A percentile compares a stretch with the other conserved stretches of the same genome.
These are phyloP conservation scores for Euwallacea fornicatus DNA, from an alignment of 1,140 invertebrate genomes.

Conservation along the genomic window DNA sequence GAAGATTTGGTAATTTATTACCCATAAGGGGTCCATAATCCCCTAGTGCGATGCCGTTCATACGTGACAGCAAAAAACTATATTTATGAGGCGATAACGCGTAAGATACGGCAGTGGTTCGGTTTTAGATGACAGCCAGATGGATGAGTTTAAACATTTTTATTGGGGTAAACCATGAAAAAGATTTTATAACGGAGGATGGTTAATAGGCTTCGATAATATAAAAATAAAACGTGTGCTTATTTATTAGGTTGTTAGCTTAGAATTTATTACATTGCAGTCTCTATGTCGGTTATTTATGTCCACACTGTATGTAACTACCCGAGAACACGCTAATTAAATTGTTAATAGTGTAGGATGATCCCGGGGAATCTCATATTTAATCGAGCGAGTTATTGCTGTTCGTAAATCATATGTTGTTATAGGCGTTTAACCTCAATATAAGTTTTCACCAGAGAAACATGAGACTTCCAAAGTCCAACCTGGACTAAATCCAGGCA, in stretches of 20 bases:
- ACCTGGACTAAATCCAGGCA: constrained; percentile 11
- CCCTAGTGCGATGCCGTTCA: constrained; percentile 28
- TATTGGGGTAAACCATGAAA: constrained; percentile 32
- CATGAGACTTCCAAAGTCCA: not conserved
- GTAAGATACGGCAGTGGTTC: constrained; percentile 28
- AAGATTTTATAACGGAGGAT: constrained; percentile 31
- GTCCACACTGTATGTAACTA: constrained; percentile 21
- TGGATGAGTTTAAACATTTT: constrained; percentile 32
- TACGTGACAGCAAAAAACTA: constrained; percentile 21
- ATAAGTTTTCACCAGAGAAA: too few relatives aligned
- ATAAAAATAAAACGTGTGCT: constrained; percentile 27
- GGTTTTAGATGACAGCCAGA: constrained; percentile 27
- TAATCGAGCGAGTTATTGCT: constrained; percentile 5
- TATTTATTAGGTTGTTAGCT: constrained; percentile 17
- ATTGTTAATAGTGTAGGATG: constrained; percentile 29
- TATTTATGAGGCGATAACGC: constrained; percentile 30
- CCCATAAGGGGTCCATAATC: constrained; percentile 25
- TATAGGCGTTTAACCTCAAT: not conserved
- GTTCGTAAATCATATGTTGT: constrained; percentile 14
- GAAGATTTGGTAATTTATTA: constrained; percentile 20
- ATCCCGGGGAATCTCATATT: constrained; percentile 13
- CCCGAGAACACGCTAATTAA: constrained; percentile 28
- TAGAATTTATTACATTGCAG: constrained; percentile 19
- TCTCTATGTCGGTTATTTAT: constrained; percentile 19
- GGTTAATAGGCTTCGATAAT: constrained; percentile 21